phyloP scores from a whole-genome alignment of 2,888 invertebrate species.

The Diarsia brunnea region DNA sequence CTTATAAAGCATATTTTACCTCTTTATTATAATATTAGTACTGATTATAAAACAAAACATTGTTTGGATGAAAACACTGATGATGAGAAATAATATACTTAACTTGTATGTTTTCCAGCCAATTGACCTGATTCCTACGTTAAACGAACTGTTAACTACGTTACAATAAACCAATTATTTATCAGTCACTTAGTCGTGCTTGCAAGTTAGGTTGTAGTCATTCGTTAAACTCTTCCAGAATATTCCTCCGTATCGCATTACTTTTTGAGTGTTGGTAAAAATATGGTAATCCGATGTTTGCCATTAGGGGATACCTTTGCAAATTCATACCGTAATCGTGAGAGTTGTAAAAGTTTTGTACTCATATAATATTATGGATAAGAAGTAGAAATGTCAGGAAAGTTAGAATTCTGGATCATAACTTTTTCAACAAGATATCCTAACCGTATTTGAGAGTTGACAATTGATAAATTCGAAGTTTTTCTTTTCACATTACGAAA shows the following conservation, averaged over 20 bases:
- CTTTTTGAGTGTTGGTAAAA: background rate
- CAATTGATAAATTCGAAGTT: background rate
- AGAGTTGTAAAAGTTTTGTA: constrained; percentile 8
- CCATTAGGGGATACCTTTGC: background rate
- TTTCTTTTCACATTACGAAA: background rate
- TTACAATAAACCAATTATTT: background rate
- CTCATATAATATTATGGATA: constrained; percentile 6
- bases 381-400: background rate
- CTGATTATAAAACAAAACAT: too few relatives aligned
- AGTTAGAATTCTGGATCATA: background rate
- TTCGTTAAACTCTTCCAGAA: constrained; percentile 8
- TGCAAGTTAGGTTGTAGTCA: background rate
- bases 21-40: too few relatives aligned
- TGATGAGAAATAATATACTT: too few relatives aligned
- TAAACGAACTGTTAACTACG: background rate
- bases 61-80: too few relatives aligned
- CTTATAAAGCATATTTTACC: too few relatives aligned
- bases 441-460: background rate
- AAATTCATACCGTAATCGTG: background rate
- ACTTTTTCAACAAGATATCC: constrained; percentile 28
- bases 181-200: too few relatives aligned
- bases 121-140: background rate
- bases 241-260: background rate
- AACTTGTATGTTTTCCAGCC: background rate
- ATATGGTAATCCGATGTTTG: background rate